Evolutionary conservation across 2,888 invertebrate species (phyloP), one percentile per base, ranked within the genome.

Genomic region (Mesorhabditis belari): DNA sequence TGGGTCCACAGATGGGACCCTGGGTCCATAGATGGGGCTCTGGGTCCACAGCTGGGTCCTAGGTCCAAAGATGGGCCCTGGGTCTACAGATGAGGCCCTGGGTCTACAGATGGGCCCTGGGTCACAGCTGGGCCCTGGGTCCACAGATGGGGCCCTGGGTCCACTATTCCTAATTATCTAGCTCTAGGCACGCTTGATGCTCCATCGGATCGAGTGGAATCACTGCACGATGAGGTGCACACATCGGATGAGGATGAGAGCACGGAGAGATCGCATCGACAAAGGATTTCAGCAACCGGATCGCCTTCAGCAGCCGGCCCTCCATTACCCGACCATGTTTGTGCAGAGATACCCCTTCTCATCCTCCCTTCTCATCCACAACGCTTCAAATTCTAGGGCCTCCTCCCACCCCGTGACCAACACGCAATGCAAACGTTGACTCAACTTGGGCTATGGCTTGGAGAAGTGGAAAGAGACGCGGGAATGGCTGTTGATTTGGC

Each of bases 391-490:
- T 9, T 9, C 2, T n/a, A 35, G n/a, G 44, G 44, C 12, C 49
- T 26, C n/a, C 50, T 67, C 9, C 58, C 53, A 19, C 52, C 66
- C 2, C 57, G 53, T 19, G 63, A 63, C 19, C 60, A 57, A 49
- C 57, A 55, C 4, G 58, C 65, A 19, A 58, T 67, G 54, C 63
- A 71, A 5, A 64, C 73, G 23, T 61, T 80, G 52, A 73, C 70
- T 0, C 73, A 74, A 19, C 63, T 75, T 9, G 56, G 66, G 5
- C 75, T 76, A 50, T 74, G 78, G 77, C 62, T 81, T 52, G 71
- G 66, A 23, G 81, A 81, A 55, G 66, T 74, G 17, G 75, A 80
- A 55, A 44, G 80, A 19, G 80, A 80, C 57, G 74, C 76, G 2
- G 64, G 71, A 26, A 49, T 65, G 9, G 75, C 76, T 24, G 78